Percentiles rank a stretch among this genome's conserved stretches.
These are phyloP conservation scores for Macrophya annulata DNA, from an alignment of 2,888 invertebrate genomes.

Conservation along the genomic window DNA sequence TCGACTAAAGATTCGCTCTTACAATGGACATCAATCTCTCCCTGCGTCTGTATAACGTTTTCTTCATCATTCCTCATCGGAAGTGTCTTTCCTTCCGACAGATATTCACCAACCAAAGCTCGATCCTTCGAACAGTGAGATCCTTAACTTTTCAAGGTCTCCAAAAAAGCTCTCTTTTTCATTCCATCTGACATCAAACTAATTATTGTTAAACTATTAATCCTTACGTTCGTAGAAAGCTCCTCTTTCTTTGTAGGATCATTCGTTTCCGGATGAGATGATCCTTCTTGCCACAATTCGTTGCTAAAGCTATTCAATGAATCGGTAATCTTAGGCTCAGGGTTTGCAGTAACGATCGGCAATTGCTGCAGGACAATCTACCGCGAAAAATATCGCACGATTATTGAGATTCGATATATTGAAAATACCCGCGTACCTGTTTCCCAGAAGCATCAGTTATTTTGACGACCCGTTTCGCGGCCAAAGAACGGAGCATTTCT, in stretches of 20 bases:
- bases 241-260: neutral
- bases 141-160: neutral
- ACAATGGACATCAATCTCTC: neutral
- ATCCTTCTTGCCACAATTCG: neutral
- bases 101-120: neutral
- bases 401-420: neutral
- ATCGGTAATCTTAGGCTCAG: neutral
- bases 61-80: neutral
- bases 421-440: slow-evolving; percentile 55
- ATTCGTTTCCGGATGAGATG: neutral
- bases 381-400: neutral
- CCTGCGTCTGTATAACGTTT: neutral
- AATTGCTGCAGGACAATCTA: slow-evolving; percentile 30
- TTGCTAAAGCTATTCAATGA: neutral
- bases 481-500: slow-evolving; percentile 61
- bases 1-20: neutral
- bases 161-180: neutral
- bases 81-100: neutral
- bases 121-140: slow-evolving; percentile 22
- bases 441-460: slow-evolving; percentile 62
- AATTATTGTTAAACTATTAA: neutral
- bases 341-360: neutral
- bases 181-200: neutral
- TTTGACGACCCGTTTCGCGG: slow-evolving; percentile 58
- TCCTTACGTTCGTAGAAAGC: slow-evolving; percentile 11